Evolutionary conservation across 2,113 vertebrate species (phyloP), one percentile per base, ranked within the genome.

Genomic region (Oryzias melastigma): DNA sequence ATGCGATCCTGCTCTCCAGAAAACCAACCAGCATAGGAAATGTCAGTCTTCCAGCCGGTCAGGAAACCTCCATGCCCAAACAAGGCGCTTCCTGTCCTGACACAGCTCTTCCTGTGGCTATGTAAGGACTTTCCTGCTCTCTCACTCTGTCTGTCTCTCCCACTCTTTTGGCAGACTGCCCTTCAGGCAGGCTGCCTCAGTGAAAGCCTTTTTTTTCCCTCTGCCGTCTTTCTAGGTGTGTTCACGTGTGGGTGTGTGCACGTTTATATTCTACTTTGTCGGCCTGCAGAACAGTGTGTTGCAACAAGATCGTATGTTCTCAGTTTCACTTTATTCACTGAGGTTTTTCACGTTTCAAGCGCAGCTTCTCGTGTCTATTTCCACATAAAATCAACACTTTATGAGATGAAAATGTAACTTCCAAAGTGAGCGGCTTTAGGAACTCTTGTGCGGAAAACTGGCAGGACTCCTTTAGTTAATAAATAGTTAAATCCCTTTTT

Each of bases 81-180:
- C 72, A 93, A 89, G 92, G 92, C 73, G 73, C 78, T 92, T 93
- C 92, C 91, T 92, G 90, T 52, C 89, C 86, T 87, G 88, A 90
- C 89, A 86, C 83, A 75, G 82, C 81, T 86, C 88, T 92, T 93
- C 91, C 91, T 92, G 90, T 76, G 65, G 80, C 91, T 92, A 93
- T 93, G 91, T 92, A 92, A 91, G 92, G 92, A 83, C 78, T 88
- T 93, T 92, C 91, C 91, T 92, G 91, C 82, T 78, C 78, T 52
- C 27, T 68, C 66, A 70, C 58, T n/a, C 62, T 71, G 64, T 59
- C 67, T 49, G 25, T 35, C 62, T 77, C 82, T 84, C 84, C 68
- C 82, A 74, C 86, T 80, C 77, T 75, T 76, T 89, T 92, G 90
- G 90, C 87, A 55, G 82, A 48, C 76, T 87, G 90, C 90, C 90